Percentiles rank a stretch among this genome's conserved stretches.
Conservation (phyloP, 1,140 invertebrate genomes). For the Saxidomus purpurata region DNA sequence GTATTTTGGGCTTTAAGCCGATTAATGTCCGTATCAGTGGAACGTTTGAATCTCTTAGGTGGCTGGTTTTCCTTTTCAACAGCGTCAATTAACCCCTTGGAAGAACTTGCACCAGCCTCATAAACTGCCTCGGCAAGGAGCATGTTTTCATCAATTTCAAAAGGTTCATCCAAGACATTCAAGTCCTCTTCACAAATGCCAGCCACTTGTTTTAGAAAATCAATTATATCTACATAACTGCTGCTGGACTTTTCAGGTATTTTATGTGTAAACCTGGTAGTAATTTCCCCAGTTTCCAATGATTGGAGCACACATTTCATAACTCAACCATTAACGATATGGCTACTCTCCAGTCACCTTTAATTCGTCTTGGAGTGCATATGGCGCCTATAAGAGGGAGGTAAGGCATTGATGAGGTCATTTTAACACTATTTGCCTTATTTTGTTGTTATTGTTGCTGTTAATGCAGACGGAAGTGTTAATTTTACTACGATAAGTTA, state of each 20-base stretch:
- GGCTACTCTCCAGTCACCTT: not conserved
- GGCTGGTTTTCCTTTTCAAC: not conserved
- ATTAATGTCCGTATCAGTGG: not conserved
- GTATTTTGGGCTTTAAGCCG: not conserved
- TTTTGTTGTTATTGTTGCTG: too few species aligned
- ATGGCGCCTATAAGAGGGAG: not conserved
- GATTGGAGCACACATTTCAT: not conserved
- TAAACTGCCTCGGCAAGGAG: not conserved
- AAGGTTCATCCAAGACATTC: not conserved
- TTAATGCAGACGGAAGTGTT: too few species aligned
- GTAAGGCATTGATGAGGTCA: not conserved
- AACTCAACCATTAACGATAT: not conserved
- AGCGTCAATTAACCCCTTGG: too few species aligned
- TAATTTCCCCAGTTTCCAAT: not conserved
- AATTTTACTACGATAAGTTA: too few species aligned
- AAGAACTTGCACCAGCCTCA: not conserved
- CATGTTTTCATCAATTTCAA: not conserved
- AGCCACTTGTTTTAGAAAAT: not conserved
- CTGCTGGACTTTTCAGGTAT: not conserved
- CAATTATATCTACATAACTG: not conserved
- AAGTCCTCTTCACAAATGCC: not conserved
- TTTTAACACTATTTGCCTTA: not conserved
- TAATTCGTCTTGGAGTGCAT: not conserved
- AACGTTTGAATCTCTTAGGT: not conserved
- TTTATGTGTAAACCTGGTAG: not conserved